A percentile compares a stretch with the other conserved stretches of the same genome.
Conservation (phyloP, 1,140 invertebrate species). For the Drosophila sulfurigaster region DNA sequence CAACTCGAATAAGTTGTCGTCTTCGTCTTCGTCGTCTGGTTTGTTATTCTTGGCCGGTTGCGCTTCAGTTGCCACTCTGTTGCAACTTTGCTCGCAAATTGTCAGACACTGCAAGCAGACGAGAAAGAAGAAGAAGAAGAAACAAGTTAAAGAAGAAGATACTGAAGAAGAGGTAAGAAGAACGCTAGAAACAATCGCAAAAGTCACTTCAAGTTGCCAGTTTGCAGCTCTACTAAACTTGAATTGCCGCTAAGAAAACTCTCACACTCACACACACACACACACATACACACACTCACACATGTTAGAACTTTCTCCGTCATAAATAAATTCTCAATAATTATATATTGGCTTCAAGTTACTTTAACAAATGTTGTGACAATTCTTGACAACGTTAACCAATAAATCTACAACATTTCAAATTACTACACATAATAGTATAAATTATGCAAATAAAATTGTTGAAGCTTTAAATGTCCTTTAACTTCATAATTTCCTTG, state of each 20-base stretch:
- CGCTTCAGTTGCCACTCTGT: conserved; percentile 34
- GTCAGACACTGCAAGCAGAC: conserved; percentile 64
- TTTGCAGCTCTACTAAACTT: conserved; percentile 8
- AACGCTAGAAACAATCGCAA: conserved; percentile 31
- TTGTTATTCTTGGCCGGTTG: conserved; percentile 34
- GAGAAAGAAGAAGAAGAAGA: conserved; percentile 45
- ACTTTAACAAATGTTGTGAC: not conserved
- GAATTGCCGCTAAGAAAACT: conserved; percentile 14
- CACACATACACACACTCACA: too few species aligned
- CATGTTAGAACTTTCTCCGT: not conserved
- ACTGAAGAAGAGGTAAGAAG: not conserved
- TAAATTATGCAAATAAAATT: too few species aligned
- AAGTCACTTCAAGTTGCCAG: conserved; percentile 60
- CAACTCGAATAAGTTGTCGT: not conserved
- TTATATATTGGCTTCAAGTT: not conserved
- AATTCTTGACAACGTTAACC: not conserved
- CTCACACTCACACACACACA: not conserved
- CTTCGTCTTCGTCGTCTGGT: not conserved
- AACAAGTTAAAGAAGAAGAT: not conserved
- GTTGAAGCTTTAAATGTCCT: too few species aligned
- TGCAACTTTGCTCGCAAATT: conserved; percentile 49
- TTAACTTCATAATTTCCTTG: too few species aligned
- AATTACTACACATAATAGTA: too few species aligned
- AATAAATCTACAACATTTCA: not conserved
- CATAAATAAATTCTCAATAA: not conserved